Conservation (phyloP, 2,888 invertebrate species). For the Ormia ochracea region DNA sequence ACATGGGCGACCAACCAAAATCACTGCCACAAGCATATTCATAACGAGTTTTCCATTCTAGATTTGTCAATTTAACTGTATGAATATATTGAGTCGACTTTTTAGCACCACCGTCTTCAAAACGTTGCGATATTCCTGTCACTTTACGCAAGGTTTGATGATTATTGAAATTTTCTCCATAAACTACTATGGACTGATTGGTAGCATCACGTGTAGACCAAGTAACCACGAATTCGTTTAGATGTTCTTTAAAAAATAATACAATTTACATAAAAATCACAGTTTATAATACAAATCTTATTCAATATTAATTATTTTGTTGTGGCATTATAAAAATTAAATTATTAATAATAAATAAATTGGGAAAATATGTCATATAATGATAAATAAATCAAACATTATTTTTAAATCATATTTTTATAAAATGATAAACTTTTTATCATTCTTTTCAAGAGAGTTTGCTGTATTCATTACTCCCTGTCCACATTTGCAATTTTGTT, state of each 20-base stretch:
- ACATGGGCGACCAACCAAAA: constrained; percentile 88
- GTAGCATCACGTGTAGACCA: constrained; percentile 88
- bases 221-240: constrained; percentile 85
- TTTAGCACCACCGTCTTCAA: constrained; percentile 85
- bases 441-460: too few species aligned
- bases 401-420: too few species aligned
- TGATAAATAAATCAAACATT: too few species aligned
- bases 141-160: constrained; percentile 76
- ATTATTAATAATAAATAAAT: too few species aligned
- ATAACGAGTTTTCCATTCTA: constrained; percentile 82
- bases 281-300: neutral
- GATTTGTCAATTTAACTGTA: constrained; percentile 81
- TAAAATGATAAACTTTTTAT: too few species aligned
- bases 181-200: constrained; percentile 83
- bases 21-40: constrained; percentile 89
- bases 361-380: too few species aligned
- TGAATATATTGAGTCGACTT: constrained; percentile 86
- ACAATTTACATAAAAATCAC: neutral
- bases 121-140: constrained; percentile 80
- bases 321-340: too few species aligned
- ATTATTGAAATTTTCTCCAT: constrained; percentile 80
- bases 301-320: too few species aligned
- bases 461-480: too few species aligned
- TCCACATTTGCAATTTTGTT: too few species aligned
- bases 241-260: too few species aligned